These are phyloP conservation scores for Agapetus fuscipes DNA, from an alignment of 2,888 invertebrate species.

Conservation along the genomic window DNA sequence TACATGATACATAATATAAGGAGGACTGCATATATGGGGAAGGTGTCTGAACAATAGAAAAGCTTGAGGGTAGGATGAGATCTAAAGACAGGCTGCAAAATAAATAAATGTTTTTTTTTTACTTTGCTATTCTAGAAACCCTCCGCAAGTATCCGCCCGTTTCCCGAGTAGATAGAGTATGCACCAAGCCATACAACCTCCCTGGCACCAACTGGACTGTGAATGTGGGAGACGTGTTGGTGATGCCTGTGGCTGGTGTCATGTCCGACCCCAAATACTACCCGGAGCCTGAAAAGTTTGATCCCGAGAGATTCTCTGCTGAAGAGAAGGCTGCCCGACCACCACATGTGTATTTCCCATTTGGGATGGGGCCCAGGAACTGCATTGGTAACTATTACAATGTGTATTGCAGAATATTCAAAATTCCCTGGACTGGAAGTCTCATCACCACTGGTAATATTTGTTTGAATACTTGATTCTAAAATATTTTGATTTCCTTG, in stretches of 20 bases:
- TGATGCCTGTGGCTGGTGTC: slow-evolving; percentile 39
- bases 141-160: slow-evolving; percentile 49
- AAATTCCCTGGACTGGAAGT: neutral
- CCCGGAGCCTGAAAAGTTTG: slow-evolving; percentile 44
- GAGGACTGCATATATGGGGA: no score
- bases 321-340: slow-evolving; percentile 42
- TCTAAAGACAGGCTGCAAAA: no score
- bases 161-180: slow-evolving; percentile 41
- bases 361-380: slow-evolving; percentile 45
- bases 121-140: slow-evolving; percentile 38
- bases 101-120: neutral
- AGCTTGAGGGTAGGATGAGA: no score
- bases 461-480: neutral
- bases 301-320: slow-evolving; percentile 45
- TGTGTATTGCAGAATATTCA: neutral
- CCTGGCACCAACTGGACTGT: slow-evolving; percentile 38
- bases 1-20: no score
- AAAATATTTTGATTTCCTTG: slow-evolving; percentile 22
- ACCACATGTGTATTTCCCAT: slow-evolving; percentile 42
- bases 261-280: slow-evolving; percentile 47
- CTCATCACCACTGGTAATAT: no score
- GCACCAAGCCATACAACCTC: slow-evolving; percentile 44
- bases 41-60: no score
- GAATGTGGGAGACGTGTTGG: slow-evolving; percentile 37
- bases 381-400: slow-evolving; percentile 40